A percentile compares a stretch with the other conserved stretches of the same genome.
phyloP scores from a whole-genome alignment of 2,888 invertebrate genomes.

The Drosophila tanythrix region DNA sequence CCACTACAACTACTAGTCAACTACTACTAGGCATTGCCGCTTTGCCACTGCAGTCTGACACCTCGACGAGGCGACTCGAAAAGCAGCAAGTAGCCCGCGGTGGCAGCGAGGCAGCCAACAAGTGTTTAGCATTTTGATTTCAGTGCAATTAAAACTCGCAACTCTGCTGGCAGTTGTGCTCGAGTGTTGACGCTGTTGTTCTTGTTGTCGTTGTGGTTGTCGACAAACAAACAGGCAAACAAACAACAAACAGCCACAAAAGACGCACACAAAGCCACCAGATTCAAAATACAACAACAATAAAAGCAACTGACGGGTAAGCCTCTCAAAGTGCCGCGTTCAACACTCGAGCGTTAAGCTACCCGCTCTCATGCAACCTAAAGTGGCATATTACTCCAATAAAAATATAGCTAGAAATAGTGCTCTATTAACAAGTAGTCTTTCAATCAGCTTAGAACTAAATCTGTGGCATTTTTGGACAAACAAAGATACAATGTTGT shows the following conservation, averaged over 20 bases:
- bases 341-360: slow-evolving; percentile 52
- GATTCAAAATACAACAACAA: slow-evolving; percentile 35
- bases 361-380: slow-evolving; percentile 3
- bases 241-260: slow-evolving; percentile 69
- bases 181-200: slow-evolving; percentile 47
- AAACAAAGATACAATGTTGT: background rate
- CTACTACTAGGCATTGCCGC: slow-evolving; percentile 11
- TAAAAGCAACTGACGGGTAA: slow-evolving; percentile 23
- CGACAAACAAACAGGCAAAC: slow-evolving; percentile 48
- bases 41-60: slow-evolving; percentile 54
- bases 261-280: slow-evolving; percentile 61
- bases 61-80: slow-evolving; percentile 37
- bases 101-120: slow-evolving; percentile 62
- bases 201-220: slow-evolving; percentile 27
- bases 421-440: background rate
- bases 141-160: slow-evolving; percentile 73
- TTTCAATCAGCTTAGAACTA: background rate
- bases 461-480: too few relatives aligned
- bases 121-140: slow-evolving; percentile 78
- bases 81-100: slow-evolving; percentile 67
- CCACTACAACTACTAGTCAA: background rate
- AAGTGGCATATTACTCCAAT: slow-evolving; percentile 15
- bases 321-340: slow-evolving; percentile 42
- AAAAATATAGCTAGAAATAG: too few relatives aligned
- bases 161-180: slow-evolving; percentile 44